A percentile compares a stretch with the other conserved stretches of the same genome.
phyloP scores from a whole-genome alignment of 2,888 invertebrate species.

The Apomyelois bistriatella region DNA sequence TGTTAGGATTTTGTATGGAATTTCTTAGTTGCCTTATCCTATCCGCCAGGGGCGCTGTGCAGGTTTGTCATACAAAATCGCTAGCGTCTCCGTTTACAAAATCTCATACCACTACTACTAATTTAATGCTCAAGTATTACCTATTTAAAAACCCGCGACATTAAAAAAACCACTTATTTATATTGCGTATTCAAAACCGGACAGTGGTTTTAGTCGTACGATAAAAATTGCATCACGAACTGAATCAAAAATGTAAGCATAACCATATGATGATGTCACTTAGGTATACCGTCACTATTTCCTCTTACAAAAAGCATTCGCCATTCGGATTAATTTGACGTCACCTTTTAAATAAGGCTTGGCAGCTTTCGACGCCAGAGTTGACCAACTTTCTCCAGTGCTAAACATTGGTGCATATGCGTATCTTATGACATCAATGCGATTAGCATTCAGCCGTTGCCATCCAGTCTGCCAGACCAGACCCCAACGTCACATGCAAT shows the following conservation, averaged over 20 bases:
- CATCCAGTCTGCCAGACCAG: conserved; percentile 32
- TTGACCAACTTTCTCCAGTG: conserved; percentile 28
- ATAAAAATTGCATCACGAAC: conserved; percentile 23
- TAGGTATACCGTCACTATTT: conserved; percentile 30
- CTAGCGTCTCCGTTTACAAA: too few relatives aligned
- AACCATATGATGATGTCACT: conserved; percentile 40
- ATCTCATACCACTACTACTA: too few relatives aligned
- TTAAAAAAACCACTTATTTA: background rate
- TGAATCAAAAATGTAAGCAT: conserved; percentile 14
- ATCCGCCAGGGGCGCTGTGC: too few relatives aligned
- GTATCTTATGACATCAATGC: conserved; percentile 27
- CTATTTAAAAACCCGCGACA: too few relatives aligned
- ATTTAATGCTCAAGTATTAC: too few relatives aligned
- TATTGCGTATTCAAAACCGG: conserved; percentile 3
- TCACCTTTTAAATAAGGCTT: conserved; percentile 3
- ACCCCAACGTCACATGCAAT: conserved; percentile 31
- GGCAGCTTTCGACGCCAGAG: conserved; percentile 22
- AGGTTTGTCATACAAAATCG: too few relatives aligned
- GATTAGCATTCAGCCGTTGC: conserved; percentile 44
- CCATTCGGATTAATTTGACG: background rate
- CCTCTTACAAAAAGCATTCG: conserved; percentile 16
- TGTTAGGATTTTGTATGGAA: too few relatives aligned
- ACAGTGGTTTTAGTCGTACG: background rate
- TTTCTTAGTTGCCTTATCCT: too few relatives aligned
- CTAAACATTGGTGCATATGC: conserved; percentile 25